phyloP scores from a whole-genome alignment of 2,113 vertebrate species.

The Misgurnus anguillicaudatus region DNA sequence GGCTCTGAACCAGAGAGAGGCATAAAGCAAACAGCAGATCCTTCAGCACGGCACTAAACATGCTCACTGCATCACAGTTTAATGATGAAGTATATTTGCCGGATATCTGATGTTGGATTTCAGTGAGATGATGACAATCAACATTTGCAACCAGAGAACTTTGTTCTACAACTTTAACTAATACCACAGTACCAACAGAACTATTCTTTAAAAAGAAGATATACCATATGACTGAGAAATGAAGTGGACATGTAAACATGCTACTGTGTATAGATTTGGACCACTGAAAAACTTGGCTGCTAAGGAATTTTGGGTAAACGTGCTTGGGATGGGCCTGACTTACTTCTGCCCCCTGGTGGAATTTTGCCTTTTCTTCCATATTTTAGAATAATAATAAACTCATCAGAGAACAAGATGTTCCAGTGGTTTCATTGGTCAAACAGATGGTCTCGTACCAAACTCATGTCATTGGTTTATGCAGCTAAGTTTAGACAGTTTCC shows the following conservation, averaged over 20 bases:
- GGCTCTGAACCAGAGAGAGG: conserved; percentile 44
- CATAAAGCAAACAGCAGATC: conserved; percentile 49
- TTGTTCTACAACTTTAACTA: background rate
- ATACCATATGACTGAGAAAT: conserved; percentile 9
- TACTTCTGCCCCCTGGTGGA: conserved; percentile 31
- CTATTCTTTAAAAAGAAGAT: background rate
- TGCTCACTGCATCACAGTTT: conserved; percentile 41
- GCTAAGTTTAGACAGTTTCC: too few species aligned
- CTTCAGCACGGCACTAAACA: conserved; percentile 46
- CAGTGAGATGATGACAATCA: conserved; percentile 1
- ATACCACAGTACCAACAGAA: background rate
- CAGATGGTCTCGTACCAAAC: too few species aligned
- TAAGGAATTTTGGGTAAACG: background rate
- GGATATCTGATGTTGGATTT: conserved; percentile 42
- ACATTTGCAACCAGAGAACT: conserved; percentile 1
- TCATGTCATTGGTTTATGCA: too few species aligned
- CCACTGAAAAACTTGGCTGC: background rate
- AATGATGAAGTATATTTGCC: conserved; percentile 40
- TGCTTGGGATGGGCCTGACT: background rate
- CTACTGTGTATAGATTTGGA: conserved; percentile 10
- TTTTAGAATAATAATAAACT: background rate
- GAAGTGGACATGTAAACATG: conserved; percentile 24
- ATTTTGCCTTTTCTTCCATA: background rate
- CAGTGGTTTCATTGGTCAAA: too few species aligned
- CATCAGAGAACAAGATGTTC: too few species aligned